Evolutionary conservation across 2,113 vertebrate species (phyloP), one percentile per base, ranked within the genome.

Genomic region (Cichladusa arquata): DNA sequence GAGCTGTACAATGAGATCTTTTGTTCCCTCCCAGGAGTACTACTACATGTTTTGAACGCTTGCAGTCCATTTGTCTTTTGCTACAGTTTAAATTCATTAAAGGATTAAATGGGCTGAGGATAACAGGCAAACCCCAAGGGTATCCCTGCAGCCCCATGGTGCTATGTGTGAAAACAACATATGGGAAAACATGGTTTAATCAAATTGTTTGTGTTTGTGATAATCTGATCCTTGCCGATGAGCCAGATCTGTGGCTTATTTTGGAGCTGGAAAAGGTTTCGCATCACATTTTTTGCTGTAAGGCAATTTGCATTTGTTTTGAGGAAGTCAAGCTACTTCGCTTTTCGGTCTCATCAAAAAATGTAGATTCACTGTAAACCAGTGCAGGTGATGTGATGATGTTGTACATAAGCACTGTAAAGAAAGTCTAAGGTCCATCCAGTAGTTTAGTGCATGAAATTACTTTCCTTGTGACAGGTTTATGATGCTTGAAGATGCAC

Each of bases 1-100:
- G 88, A 94, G 90, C 71, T 12, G 13, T 91, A 98, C 97, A 98
- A 97, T 97, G 97, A 96, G 82, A 84, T 67, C 97, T 95, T 96
- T 97, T 98, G 97, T 98, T 97, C 93, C 61, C 20, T 51, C 87
- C 40, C 58, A 88, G 95, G 81, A 91, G 86, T 91, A 73, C 81
- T 95, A 72, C 92, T 96, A 87, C 95, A 82, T 91, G 85, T 93
- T 94, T 92, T 61, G 80, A 86, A 53, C 17, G 1, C 61, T 95
- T 78, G 69, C 48, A 56, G 87, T 66, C 90, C 86, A 94, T 97
- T 96, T 97, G 96, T 96, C 97, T 96, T 97, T 94, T 96, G 96
- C 94, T 96, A 66, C 88, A 96, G 91, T 97, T 96, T 90, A 93
- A 97, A 92, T 95, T 96, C 91, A 88, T 97, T 96, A 96, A 91